Evolutionary conservation across 1,140 invertebrate species (phyloP).

Genomic region (Lepidurus couesii): DNA sequence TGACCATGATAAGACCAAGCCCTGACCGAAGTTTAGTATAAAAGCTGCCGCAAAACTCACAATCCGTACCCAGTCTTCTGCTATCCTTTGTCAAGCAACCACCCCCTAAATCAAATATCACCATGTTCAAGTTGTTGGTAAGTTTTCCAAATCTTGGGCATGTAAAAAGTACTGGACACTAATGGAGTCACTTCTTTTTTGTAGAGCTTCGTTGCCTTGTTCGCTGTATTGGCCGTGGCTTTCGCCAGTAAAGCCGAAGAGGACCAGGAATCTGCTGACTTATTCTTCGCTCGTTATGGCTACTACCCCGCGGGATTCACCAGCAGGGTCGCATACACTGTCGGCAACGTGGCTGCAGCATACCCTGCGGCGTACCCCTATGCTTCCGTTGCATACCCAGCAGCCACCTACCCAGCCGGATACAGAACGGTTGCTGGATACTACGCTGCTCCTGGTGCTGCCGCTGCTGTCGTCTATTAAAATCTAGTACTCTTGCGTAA

Average conservation of each 20-base stretch:
- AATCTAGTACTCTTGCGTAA: not conserved
- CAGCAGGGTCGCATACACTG: not conserved
- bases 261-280: not conserved
- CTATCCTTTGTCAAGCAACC: too few relatives aligned
- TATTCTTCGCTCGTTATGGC: not conserved
- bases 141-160: not conserved
- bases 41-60: too few relatives aligned
- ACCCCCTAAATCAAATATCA: too few relatives aligned
- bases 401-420: not conserved
- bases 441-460: not conserved
- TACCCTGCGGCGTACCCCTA: not conserved
- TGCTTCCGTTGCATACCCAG: not conserved
- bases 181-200: not conserved
- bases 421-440: not conserved
- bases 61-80: not conserved
- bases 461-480: not conserved
- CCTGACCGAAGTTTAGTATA: too few relatives aligned
- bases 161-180: not conserved
- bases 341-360: not conserved
- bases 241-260: not conserved
- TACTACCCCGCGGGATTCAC: not conserved
- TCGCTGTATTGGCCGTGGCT: constrained; percentile 11
- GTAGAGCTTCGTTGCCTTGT: not conserved
- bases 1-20: too few relatives aligned
- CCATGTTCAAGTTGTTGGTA: too few relatives aligned